These are phyloP conservation scores for Exaiptasia diaphana DNA, from an alignment of 64 coral and sea anemone genomes.

Conservation along the genomic window DNA sequence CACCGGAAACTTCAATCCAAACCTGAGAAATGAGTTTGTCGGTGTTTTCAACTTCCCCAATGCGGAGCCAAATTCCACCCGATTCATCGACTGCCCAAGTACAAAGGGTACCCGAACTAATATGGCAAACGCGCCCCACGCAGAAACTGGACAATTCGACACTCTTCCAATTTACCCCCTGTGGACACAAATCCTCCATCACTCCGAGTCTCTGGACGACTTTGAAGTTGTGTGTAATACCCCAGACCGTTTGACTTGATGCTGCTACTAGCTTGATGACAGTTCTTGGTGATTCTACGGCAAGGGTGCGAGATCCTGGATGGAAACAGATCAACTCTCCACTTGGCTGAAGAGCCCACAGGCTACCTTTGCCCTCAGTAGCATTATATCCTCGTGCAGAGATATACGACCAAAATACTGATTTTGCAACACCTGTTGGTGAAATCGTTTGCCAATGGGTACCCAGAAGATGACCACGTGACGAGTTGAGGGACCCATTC, in stretches of 20 bases:
- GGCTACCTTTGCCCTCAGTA: conserved; percentile 45
- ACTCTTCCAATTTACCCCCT: conserved; percentile 76
- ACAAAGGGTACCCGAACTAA: conserved; percentile 83
- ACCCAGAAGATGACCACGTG: conserved; percentile 77
- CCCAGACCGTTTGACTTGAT: conserved; percentile 66
- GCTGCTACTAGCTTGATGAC: conserved; percentile 68
- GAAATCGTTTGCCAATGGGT: conserved; percentile 65
- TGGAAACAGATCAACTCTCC: conserved; percentile 84
- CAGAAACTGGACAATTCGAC: conserved; percentile 42
- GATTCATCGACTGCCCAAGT: conserved; percentile 87
- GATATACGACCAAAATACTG: conserved; percentile 84
- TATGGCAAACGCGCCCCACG: conserved; percentile 65
- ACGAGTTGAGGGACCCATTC: conserved; percentile 74
- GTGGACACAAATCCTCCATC: conserved; percentile 52
- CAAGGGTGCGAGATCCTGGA: conserved; percentile 32
- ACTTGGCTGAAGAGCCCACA: conserved; percentile 89
- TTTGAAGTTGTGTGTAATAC: conserved; percentile 64
- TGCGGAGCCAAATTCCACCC: conserved; percentile 75
- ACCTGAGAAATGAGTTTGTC: conserved; percentile 54
- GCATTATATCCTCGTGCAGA: conserved; percentile 51
- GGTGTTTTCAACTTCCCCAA: conserved; percentile 64
- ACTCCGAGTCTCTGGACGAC: conserved; percentile 78
- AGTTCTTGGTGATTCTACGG: conserved; percentile 51
- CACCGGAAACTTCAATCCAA: conserved; percentile 75
- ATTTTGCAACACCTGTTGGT: conserved; percentile 78